Evolutionary conservation across 2,888 invertebrate species (phyloP), one percentile per base, ranked within the genome.

Genomic region (Terebella lapidaria): DNA sequence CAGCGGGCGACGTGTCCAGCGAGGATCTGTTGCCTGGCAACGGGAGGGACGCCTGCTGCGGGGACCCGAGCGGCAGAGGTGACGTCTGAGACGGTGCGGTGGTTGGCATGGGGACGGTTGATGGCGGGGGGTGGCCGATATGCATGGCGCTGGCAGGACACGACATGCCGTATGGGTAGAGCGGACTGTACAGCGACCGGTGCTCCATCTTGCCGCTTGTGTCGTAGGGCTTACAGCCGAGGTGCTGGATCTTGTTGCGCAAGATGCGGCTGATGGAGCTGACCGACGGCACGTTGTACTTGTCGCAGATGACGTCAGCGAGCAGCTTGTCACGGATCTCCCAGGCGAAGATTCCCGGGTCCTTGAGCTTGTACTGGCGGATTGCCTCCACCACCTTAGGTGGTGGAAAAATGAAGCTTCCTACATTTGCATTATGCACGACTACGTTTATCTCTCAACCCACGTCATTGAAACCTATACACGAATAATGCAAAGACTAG

Each of bases 261-360:
- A 97, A 84, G 77, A 97, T 97, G 70, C 96, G 85, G 72, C 92
- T 93, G 75, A 96, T 96, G 73, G 93, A 94, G 76, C 93, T 93
- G 46, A 97, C 96, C 15, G 94, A 94, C 18, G 97, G 97, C 59
- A 97, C 94, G 83, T 95, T 96, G 84, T 91, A 94, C 81, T 95
- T 95, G 85, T 96, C 95, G 82, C 96, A 97, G 59, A 96, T 88
- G 15, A 93, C 92, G 81, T 95, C 95, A 54, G 91, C 89, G 49
- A 96, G 84, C 64, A 96, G 84, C 59, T 94, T 85, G 82, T 96
- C 96, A 1, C 96, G 86, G 75, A 97, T 96, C 83, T 96, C 94
- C 94, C 94, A 95, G 30, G 95, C 95, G 82, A 95, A 95, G 70
- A 95, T 94, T 0, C 94, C 94, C 0, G 94, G 94, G 81, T 95